These are phyloP conservation scores for Mycetomoellerius zeteki DNA, from an alignment of 1,140 invertebrate genomes.

Conservation along the genomic window DNA sequence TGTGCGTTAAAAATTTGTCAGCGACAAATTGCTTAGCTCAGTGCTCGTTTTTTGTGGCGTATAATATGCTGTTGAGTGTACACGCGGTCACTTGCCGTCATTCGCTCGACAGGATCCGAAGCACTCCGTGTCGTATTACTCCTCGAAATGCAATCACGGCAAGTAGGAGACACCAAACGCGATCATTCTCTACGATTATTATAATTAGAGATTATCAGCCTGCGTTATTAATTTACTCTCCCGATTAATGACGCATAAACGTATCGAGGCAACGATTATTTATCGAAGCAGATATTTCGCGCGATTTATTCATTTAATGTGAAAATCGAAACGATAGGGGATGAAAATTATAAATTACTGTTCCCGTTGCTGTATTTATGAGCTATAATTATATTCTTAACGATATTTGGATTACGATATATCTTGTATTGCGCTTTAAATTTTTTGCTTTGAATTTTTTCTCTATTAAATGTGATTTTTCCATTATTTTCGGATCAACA, in stretches of 20 bases:
- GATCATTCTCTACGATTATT: conserved; percentile 19
- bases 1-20: background rate
- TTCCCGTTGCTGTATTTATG: background rate
- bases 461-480: conserved; percentile 1
- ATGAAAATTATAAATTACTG: conserved; percentile 24
- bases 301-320: conserved; percentile 28
- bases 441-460: conserved; percentile 17
- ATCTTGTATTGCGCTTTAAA: background rate
- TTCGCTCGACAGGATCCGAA: background rate
- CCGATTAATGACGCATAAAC: conserved; percentile 32
- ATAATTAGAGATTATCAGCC: conserved; percentile 28
- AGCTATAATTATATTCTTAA: conserved; percentile 9
- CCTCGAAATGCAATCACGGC: background rate
- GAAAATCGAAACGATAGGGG: background rate
- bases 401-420: conserved; percentile 1
- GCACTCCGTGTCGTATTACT: background rate
- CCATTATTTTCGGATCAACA: background rate
- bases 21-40: conserved; percentile 6
- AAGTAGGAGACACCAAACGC: background rate
- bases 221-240: conserved; percentile 33
- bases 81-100: conserved; percentile 7
- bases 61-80: background rate
- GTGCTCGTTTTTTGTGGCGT: background rate
- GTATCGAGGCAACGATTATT: conserved; percentile 34
- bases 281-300: conserved; percentile 34